Conservation (phyloP, 2,113 vertebrate species). For the Pleuronectes platessa region DNA sequence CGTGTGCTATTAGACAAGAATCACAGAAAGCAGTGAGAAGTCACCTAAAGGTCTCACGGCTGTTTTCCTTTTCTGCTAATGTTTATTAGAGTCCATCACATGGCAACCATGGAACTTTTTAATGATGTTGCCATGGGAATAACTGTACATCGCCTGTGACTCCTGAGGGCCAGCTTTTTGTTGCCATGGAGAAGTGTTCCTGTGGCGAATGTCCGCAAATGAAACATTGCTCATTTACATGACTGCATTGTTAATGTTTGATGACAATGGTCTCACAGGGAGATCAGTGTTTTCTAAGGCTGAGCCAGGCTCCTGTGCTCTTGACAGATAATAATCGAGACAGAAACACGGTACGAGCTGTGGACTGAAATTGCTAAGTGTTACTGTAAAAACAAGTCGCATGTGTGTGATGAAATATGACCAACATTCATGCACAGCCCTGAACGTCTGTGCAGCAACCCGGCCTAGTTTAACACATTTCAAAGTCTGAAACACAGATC, state of each 20-base stretch:
- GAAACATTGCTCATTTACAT: slow-evolving; percentile 57
- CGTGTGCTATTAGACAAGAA: slow-evolving; percentile 32
- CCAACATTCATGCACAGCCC: no score
- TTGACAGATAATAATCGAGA: neutral
- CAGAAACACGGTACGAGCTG: neutral
- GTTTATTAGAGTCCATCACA: slow-evolving; percentile 58
- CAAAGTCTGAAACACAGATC: neutral
- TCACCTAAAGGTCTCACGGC: slow-evolving; percentile 49
- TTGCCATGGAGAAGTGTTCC: slow-evolving; percentile 69
- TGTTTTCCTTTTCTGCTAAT: slow-evolving; percentile 51
- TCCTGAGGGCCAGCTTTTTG: slow-evolving; percentile 47
- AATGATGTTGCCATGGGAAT: slow-evolving; percentile 72
- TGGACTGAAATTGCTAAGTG: no score
- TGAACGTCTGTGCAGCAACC: no score
- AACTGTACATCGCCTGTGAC: slow-evolving; percentile 42
- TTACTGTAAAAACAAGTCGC: neutral
- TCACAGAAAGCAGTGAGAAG: slow-evolving; percentile 26
- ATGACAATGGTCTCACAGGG: slow-evolving; percentile 5
- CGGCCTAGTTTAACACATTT: neutral
- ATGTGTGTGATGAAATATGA: neutral
- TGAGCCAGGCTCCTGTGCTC: neutral
- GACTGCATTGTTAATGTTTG: slow-evolving; percentile 37
- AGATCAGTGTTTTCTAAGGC: slow-evolving; percentile 1
- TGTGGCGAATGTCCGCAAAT: slow-evolving; percentile 40
- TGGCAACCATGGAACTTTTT: slow-evolving; percentile 61